These are phyloP conservation scores for Aethes cnicana DNA, from an alignment of 2,888 invertebrate genomes.

Conservation along the genomic window DNA sequence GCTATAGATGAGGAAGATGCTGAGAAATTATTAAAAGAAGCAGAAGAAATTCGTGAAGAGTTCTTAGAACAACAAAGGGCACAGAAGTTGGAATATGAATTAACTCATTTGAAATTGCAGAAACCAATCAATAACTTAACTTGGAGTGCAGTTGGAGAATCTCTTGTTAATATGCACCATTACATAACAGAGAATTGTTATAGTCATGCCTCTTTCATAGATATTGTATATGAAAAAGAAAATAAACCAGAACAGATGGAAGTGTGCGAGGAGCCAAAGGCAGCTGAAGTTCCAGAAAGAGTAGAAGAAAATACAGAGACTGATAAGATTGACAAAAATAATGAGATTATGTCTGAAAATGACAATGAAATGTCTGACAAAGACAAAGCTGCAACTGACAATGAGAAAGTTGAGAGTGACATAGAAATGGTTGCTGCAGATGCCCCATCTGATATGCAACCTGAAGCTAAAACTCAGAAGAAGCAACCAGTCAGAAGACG, in stretches of 20 bases:
- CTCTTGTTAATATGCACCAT: conserved; percentile 84
- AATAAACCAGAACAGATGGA: conserved; percentile 55
- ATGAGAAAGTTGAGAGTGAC: conserved; percentile 65
- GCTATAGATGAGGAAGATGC: conserved; percentile 79
- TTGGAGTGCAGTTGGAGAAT: conserved; percentile 86
- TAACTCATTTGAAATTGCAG: conserved; percentile 82
- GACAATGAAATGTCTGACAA: conserved; percentile 72
- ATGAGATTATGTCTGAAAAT: conserved; percentile 59
- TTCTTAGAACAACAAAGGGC: conserved; percentile 79
- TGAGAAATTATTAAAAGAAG: conserved; percentile 81
- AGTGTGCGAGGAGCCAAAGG: conserved; percentile 60
- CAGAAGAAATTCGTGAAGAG: conserved; percentile 76
- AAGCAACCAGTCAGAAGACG: conserved; percentile 84
- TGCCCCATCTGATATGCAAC: conserved; percentile 45
- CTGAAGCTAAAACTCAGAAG: conserved; percentile 69
- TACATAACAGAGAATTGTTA: conserved; percentile 84
- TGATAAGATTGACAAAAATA: conserved; percentile 58
- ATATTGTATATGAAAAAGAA: conserved; percentile 62
- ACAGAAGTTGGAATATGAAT: conserved; percentile 74
- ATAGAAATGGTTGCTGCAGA: conserved; percentile 51
- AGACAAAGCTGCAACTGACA: conserved; percentile 64
- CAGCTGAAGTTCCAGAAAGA: conserved; percentile 51
- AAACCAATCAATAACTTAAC: conserved; percentile 82
- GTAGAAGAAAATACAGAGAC: conserved; percentile 45
- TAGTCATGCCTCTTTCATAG: conserved; percentile 77